Base-by-base conservation (phyloP, 2,113 vertebrate species). In the Heterochromis multidens region DNA sequence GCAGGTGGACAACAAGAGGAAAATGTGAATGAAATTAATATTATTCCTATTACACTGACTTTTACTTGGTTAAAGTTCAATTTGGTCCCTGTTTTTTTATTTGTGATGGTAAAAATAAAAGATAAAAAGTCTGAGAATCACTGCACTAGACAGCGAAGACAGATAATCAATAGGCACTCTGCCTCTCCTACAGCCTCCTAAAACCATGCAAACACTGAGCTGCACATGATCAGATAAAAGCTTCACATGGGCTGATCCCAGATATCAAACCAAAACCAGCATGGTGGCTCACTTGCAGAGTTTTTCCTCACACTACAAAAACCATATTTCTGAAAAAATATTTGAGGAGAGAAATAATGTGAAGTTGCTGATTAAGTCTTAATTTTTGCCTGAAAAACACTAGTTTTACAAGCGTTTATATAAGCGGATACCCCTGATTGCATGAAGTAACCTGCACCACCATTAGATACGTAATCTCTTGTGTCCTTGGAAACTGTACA, bases 101-200 rank as follows among this genome's bases (percentile, higher is more conserved):
- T 70, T 19, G 14, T 2, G 37, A 3, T 70, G 17, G 6, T 27
- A 70, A 2, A 46, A 70, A 16, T 1, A 67, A 43, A 13, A 25
- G 12, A 25, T 37, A 67, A 67, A 67, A 67, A 65, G 21, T 43
- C 40, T 12, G 40, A 43, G 40, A 43, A 12, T 4, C 40, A 13
- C 35, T 7, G 35, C 35, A 7, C 35, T 35, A 35, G 35, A 35
- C 35, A 5, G 35, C 0, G 33, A 4, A 0, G 4, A 67, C 10
- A 37, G 63, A 43, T 67, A n/a, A 25, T 25, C 0, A 1, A n/a
- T 25, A 0, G 63, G 40, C 0, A 4, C 13, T 70, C 25, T 70
- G 2, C 63, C 9, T 13, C 27, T 70, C 7, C 63, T 19, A 1
- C 65, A 49, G 1, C 5, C 63, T 40, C 43, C 43, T 46, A 16